phyloP scores from a whole-genome alignment of 1,140 invertebrate species.

The Camponotus pennsylvanicus region DNA sequence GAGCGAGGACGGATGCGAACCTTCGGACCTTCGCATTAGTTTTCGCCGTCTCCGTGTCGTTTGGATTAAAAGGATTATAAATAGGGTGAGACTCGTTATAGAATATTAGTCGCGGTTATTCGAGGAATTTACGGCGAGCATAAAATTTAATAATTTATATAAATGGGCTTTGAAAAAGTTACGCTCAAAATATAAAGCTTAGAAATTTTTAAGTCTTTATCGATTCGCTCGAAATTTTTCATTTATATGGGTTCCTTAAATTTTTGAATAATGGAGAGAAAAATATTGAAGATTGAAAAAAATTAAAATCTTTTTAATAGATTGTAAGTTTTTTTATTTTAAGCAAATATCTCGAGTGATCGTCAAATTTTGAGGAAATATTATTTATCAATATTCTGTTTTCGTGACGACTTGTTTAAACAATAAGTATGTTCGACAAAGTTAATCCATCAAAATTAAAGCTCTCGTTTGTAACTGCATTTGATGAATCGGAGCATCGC shows the following conservation, averaged over 20 bases:
- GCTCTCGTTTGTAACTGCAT: not conserved
- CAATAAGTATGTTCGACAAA: not conserved
- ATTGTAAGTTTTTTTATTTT: conserved; percentile 11
- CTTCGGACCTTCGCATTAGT: conserved; percentile 32
- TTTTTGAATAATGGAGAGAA: not conserved
- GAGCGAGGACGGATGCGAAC: conserved; percentile 39
- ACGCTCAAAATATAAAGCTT: no score
- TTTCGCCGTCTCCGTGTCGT: conserved; percentile 3
- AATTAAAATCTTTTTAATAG: not conserved
- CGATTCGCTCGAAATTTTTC: not conserved
- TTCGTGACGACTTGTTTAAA: not conserved
- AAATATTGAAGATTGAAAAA: not conserved
- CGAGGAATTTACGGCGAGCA: not conserved
- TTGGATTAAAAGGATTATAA: conserved; percentile 36
- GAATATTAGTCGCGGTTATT: not conserved
- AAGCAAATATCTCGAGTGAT: not conserved
- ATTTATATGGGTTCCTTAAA: not conserved
- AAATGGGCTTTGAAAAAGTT: no score
- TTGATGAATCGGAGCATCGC: not conserved
- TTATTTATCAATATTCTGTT: not conserved
- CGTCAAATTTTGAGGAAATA: not conserved
- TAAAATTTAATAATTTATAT: conserved; percentile 8
- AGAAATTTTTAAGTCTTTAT: not conserved
- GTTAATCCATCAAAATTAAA: not conserved
- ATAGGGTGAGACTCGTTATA: not conserved